Evolutionary conservation across 2,797 vertebrate genomes (phyloP), one percentile per base, ranked within the genome.

Genomic region (Mormyrus hasselquistii): DNA sequence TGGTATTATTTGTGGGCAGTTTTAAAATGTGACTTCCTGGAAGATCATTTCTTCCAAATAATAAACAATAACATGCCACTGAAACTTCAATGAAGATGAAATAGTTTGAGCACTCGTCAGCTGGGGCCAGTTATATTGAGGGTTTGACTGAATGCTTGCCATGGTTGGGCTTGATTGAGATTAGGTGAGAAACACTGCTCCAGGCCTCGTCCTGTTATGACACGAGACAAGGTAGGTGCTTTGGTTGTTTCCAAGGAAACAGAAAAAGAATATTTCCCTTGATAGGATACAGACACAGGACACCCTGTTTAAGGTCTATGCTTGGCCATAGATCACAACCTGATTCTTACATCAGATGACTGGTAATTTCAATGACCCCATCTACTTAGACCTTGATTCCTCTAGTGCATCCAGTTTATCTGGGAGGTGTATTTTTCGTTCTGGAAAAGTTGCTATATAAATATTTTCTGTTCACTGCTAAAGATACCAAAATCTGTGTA

Each of bases 401-500:
- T n/a, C 16, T n/a, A 47, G 19, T 82, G 76, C 76, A 47, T 47
- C 38, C 41, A 44, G 76, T 47, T 82, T 82, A 14, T 38, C 69
- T 38, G 19, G 47, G 82, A 52, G 9, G 9, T 22, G 4, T 85
- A 25, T 85, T 52, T 84, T 84, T 50, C 3, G 0, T 52, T 85
- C 9, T 29, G 82, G 82, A 52, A 92, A 83, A 69, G 90, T 91
- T 91, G 91, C 89, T 92, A 62, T 91, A 90, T 86, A 8, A 19
- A 16, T 53, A 3, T 52, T 0, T 52, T 57, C 52, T n/a, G 22
- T 86, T 86, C 12, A 53, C 29, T 55, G 14, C 22, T 34, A 86
- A 86, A 55, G 50, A 86, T 16, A 52, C 10, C 50, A 86, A 86
- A 86, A 25, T 19, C 12, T 34, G 16, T 29, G 12, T 29, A 8